phyloP scores from a whole-genome alignment of 1,140 invertebrate species.

The Papilio dardanus region DNA sequence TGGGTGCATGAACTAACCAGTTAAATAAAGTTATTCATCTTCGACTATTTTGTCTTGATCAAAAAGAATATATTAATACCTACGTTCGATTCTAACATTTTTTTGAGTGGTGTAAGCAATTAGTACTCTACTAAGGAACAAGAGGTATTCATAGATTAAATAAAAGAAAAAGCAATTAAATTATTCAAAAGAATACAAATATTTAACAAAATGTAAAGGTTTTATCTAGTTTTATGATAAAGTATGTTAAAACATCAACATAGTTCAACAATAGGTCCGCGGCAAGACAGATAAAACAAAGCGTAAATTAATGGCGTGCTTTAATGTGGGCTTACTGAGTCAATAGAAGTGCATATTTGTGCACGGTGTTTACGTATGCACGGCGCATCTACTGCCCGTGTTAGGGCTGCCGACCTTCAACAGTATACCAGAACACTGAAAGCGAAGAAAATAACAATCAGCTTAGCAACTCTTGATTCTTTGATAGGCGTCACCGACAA shows the following conservation, averaged over 20 bases:
- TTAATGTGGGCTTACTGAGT: slow-evolving; percentile 5
- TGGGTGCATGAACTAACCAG: not conserved
- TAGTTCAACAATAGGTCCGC: not conserved
- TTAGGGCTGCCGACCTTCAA: not conserved
- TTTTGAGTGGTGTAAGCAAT: too few species aligned
- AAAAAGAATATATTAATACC: not conserved
- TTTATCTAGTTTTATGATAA: not conserved
- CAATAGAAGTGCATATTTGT: slow-evolving; percentile 21
- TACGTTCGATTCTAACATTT: not conserved
- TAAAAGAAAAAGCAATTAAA: not conserved
- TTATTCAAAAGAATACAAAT: not conserved
- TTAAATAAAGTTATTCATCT: not conserved
- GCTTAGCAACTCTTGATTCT: not conserved
- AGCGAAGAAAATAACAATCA: not conserved
- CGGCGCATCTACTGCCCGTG: slow-evolving; percentile 15
- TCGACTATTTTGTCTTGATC: not conserved
- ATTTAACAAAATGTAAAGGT: too few species aligned
- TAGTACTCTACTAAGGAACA: too few species aligned
- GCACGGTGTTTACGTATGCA: slow-evolving; percentile 29
- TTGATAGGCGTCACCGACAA: too few species aligned
- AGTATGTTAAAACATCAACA: not conserved
- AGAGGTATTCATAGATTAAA: not conserved
- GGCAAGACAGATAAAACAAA: not conserved
- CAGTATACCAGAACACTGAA: not conserved
- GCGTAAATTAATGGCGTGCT: not conserved